These are phyloP conservation scores for Poliocrania exsul DNA, from an alignment of 2,797 vertebrate genomes.

Conservation along the genomic window DNA sequence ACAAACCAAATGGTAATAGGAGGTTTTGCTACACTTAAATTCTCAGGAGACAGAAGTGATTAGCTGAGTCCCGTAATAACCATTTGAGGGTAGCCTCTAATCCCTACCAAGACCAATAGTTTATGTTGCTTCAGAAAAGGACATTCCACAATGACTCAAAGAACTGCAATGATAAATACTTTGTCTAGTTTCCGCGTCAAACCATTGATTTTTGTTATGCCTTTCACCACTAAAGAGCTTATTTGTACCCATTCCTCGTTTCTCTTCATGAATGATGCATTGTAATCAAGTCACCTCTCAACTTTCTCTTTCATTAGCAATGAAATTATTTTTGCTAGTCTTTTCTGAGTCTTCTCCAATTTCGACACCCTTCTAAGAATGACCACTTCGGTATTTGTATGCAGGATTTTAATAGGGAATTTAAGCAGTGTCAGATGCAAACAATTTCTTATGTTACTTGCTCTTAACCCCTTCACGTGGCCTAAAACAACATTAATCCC, in stretches of 20 bases:
- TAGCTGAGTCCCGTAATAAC: background rate
- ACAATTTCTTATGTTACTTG: background rate
- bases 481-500: background rate
- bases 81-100: background rate
- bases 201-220: background rate
- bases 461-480: background rate
- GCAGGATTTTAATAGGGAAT: background rate
- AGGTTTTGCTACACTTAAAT: background rate
- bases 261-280: slow-evolving; percentile 4
- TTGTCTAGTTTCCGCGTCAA: background rate
- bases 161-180: background rate
- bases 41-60: background rate
- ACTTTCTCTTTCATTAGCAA: slow-evolving; percentile 4
- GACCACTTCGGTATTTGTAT: background rate
- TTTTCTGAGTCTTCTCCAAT: background rate
- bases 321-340: slow-evolving; percentile 17
- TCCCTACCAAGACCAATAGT: background rate
- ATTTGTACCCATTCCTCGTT: background rate
- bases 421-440: background rate
- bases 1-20: background rate
- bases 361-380: background rate
- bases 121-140: background rate
- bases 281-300: slow-evolving; percentile 25
- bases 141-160: background rate
- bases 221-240: slow-evolving; percentile 16